Base-by-base conservation (phyloP, 2,888 invertebrate species). In the Patella caerulea region DNA sequence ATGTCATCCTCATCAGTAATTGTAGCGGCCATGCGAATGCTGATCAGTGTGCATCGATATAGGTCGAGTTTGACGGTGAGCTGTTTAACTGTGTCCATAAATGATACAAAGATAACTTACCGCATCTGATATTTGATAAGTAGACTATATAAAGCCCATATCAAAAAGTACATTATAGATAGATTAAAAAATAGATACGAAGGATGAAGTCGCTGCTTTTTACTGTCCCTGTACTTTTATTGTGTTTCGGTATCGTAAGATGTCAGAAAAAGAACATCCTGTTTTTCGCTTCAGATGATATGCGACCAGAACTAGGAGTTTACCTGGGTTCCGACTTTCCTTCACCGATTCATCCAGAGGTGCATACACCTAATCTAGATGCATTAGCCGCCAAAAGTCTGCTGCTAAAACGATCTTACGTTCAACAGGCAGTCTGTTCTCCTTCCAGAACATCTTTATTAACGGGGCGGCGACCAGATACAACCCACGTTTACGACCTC, bases 401-500 rank as follows among this genome's bases (percentile, higher is more conserved):
- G 12, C 72, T 79, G 1, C 75, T 83, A 14, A 78, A 77, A 29
- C 72, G 73, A 7, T 81, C 83, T 3, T 79, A 82, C 71, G 80
- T 74, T 12, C 81, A 80, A 73, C 56, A 76, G 12, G 78, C 80
- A 0, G 65, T 80, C 14, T 80, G 80, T 24, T 75, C 75, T 4
- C 78, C 80, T 4, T 78, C 78, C 29, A 59, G 80, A n/a, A 80
- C 80, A 2, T 78, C 80, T 2, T 73, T 82, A 19, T 74, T 79
- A 45, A 80, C 83, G 14, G 80, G 82, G 2, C 72, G 84, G 15
- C 79, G 84, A 12, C 83, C 84, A 0, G 82, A 83, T 52, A 84
- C 84, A 19, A 84, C 84, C 2, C 79, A 76, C 24, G 83, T 83
- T 45, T 84, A 80, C 19, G 83, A 85, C 71, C 77, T 83, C 7